A percentile compares a stretch with the other conserved stretches of the same genome.
Conservation (phyloP, 2,797 vertebrate species). For the Megaceryle alcyon region DNA sequence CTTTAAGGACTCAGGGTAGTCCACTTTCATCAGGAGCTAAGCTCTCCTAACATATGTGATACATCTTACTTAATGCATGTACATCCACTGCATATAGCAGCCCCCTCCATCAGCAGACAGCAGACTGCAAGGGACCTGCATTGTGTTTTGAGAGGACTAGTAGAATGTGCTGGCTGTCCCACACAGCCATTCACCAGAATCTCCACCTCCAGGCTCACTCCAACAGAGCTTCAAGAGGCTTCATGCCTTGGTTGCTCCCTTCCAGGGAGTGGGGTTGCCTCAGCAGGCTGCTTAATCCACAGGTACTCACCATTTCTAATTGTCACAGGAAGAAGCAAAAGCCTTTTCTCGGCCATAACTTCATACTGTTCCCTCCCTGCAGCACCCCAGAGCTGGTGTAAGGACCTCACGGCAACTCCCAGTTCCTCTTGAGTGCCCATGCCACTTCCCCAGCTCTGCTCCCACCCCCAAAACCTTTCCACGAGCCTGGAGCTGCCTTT, state of each 20-base stretch:
- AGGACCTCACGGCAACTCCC: neutral
- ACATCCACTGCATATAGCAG: neutral
- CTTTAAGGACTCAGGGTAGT: neutral
- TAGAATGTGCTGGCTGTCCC: neutral
- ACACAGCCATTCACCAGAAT: neutral
- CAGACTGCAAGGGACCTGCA: neutral
- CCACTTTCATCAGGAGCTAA: neutral
- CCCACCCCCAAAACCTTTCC: rapidly evolving
- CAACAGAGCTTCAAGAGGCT: neutral
- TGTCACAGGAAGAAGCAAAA: no score
- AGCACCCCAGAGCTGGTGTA: neutral
- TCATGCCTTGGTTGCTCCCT: neutral
- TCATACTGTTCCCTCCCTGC: neutral
- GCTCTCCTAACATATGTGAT: neutral
- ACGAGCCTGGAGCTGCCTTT: neutral
- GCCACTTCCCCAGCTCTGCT: rapidly evolving
- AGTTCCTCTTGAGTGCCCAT: neutral
- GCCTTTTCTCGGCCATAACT: no score
- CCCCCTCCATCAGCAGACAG: neutral
- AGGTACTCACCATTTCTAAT: neutral
- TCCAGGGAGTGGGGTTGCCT: neutral
- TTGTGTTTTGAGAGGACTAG: neutral
- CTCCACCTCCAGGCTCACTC: neutral
- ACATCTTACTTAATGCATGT: neutral
- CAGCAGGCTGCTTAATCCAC: neutral